Evolutionary conservation across 2,888 invertebrate genomes (phyloP), one percentile per base, ranked within the genome.

Genomic region (Xylota segnis): DNA sequence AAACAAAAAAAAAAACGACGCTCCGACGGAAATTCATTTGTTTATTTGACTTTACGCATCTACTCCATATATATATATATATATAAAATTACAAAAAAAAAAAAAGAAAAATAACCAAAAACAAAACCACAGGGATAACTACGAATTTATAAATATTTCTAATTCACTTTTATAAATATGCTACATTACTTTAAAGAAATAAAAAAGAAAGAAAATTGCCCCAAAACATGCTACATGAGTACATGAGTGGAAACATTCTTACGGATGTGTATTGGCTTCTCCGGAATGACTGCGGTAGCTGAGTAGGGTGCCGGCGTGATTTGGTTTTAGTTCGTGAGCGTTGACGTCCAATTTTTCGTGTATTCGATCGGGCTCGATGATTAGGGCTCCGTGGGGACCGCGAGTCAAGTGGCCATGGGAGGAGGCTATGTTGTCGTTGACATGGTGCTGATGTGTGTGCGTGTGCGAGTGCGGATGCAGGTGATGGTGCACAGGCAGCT

Each of bases 331-430:
- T 77, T 94, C 93, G 87, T 94, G 94, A 0, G 94, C 93, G 77
- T 94, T 94, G 12, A 94, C 93, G 88, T 94, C 94, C n/a, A 94
- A 91, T 88, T 94, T 94, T 76, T 94, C 93, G 88, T 94, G 93
- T 29, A 79, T 74, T 72, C 63, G 65, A 65, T 88, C 91, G 0
- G 92, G 93, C 75, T 93, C 92, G 7, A 94, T 89, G 4, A 94
- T 93, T 88, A 94, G 91, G 29, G 94, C 93, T 37, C 94, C 94
- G 89, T 94, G 94, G 0, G 94, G 94, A 2, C 94, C 94, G 58
- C 92, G 92, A 45, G 93, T 92, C 27, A 94, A 88, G 59, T 93
- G 92, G 9, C 92, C 93, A 63, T 91, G 89, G 59, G 72, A 32
- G 3, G 72, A 23, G 3, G 68, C 43, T 29, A 77, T 52, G 23